phyloP scores from a whole-genome alignment of 1,140 invertebrate species.

The Cylas formicarius region DNA sequence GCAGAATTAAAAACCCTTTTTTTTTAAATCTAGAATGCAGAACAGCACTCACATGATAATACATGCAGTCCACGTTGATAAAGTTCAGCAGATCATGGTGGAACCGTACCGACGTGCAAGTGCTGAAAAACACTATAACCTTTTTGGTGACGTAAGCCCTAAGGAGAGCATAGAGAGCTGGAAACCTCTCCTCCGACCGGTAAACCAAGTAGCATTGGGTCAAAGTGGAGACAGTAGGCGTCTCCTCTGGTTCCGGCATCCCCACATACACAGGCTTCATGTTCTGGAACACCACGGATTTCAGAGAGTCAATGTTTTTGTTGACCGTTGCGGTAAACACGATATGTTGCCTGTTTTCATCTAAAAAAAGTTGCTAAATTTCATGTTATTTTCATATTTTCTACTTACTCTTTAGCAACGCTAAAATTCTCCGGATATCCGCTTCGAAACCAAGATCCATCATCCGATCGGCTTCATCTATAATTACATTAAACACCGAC shows the following conservation, averaged over 20 bases:
- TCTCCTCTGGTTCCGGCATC: slow-evolving; percentile 80
- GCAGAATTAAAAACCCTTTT: too few species aligned
- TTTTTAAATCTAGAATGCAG: too few species aligned
- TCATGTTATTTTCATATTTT: background rate
- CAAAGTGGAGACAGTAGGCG: slow-evolving; percentile 90
- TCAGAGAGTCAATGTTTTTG: slow-evolving; percentile 85
- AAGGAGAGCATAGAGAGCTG: slow-evolving; percentile 96
- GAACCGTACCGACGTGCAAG: slow-evolving; percentile 96
- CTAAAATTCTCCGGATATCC: slow-evolving; percentile 95
- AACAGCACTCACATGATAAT: slow-evolving; percentile 90
- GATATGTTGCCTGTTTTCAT: slow-evolving; percentile 95
- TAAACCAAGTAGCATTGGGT: slow-evolving; percentile 94
- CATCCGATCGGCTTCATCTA: slow-evolving; percentile 98
- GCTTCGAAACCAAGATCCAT: slow-evolving; percentile 98
- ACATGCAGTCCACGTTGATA: slow-evolving; percentile 91
- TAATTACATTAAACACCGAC: slow-evolving; percentile 93
- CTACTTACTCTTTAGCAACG: slow-evolving; percentile 83
- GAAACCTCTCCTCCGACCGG: slow-evolving; percentile 90
- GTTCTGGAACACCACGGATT: slow-evolving; percentile 86
- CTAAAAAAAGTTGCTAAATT: too few species aligned
- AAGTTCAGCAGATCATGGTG: slow-evolving; percentile 96
- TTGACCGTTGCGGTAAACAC: slow-evolving; percentile 97
- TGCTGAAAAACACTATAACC: slow-evolving; percentile 98
- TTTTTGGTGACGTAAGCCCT: slow-evolving; percentile 97
- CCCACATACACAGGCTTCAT: slow-evolving; percentile 94